Evolutionary conservation across 2,113 vertebrate species (phyloP).

Genomic region (Clupea harengus): DNA sequence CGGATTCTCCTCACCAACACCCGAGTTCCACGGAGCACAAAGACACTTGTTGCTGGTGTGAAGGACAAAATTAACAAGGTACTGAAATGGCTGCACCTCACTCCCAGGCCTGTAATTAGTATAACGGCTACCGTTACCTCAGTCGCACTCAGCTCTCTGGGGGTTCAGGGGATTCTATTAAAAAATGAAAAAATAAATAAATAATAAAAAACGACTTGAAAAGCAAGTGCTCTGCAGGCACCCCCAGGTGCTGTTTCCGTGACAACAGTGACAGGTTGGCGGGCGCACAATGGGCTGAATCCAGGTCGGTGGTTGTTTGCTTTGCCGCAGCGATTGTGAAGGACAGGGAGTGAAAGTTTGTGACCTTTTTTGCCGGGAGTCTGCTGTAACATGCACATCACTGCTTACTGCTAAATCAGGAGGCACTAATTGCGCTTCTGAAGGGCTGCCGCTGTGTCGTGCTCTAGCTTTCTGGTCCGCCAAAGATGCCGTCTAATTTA

Average conservation of each 20-base stretch:
- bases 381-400: background rate
- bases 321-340: background rate
- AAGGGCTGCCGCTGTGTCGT: conserved; percentile 1
- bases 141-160: background rate
- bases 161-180: conserved; percentile 38
- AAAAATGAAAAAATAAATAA: conserved; percentile 7
- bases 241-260: conserved; percentile 65
- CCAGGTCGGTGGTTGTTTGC: conserved; percentile 41
- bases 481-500: background rate
- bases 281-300: conserved; percentile 47
- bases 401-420: conserved; percentile 13
- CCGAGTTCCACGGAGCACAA: conserved; percentile 90
- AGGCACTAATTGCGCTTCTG: background rate
- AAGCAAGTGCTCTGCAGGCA: conserved; percentile 60
- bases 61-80: conserved; percentile 92
- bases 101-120: conserved; percentile 65
- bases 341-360: background rate
- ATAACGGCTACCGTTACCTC: conserved; percentile 60
- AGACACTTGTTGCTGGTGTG: conserved; percentile 83
- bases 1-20: conserved; percentile 94
- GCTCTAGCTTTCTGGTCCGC: background rate
- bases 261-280: conserved; percentile 66
- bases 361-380: background rate
- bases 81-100: conserved; percentile 60
- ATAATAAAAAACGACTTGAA: conserved; percentile 48